These are phyloP conservation scores for Pseudomyrmex sp. DNA, from an alignment of 1,140 invertebrate genomes.

Conservation along the genomic window DNA sequence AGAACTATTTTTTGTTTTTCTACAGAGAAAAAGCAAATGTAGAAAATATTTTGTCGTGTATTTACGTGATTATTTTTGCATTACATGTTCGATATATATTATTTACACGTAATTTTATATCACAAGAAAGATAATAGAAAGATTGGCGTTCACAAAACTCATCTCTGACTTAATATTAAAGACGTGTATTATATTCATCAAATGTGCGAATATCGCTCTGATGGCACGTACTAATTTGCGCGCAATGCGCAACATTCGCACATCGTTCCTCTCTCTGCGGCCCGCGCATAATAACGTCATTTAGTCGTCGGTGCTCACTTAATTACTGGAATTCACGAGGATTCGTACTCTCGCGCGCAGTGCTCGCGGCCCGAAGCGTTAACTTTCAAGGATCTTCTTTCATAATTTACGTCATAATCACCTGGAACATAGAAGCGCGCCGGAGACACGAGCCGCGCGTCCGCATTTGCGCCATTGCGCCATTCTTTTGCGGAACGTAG, in stretches of 20 bases:
- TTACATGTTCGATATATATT: neutral
- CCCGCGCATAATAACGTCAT: conserved; percentile 59
- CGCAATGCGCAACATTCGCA: conserved; percentile 36
- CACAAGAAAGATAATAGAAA: no score
- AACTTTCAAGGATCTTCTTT: conserved; percentile 75
- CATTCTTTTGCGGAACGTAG: conserved; percentile 68
- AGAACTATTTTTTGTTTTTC: neutral
- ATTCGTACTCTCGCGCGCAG: conserved; percentile 63
- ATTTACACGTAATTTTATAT: neutral
- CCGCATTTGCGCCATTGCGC: conserved; percentile 32
- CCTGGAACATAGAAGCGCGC: conserved; percentile 74
- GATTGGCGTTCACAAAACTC: neutral
- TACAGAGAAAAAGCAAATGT: no score
- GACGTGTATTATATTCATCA: neutral
- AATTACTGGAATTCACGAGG: conserved; percentile 66
- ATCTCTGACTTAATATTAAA: conserved; percentile 15
- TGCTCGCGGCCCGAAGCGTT: conserved; percentile 69
- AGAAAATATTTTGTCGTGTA: no score
- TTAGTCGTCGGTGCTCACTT: conserved; percentile 64
- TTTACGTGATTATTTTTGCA: no score
- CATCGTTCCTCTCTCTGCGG: conserved; percentile 14
- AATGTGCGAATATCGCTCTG: conserved; percentile 27
- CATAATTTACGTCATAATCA: conserved; percentile 82
- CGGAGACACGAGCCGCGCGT: conserved; percentile 47
- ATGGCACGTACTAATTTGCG: conserved; percentile 47